phyloP scores from a whole-genome alignment of 2,888 invertebrate species.

The Phyllotreta striolata region DNA sequence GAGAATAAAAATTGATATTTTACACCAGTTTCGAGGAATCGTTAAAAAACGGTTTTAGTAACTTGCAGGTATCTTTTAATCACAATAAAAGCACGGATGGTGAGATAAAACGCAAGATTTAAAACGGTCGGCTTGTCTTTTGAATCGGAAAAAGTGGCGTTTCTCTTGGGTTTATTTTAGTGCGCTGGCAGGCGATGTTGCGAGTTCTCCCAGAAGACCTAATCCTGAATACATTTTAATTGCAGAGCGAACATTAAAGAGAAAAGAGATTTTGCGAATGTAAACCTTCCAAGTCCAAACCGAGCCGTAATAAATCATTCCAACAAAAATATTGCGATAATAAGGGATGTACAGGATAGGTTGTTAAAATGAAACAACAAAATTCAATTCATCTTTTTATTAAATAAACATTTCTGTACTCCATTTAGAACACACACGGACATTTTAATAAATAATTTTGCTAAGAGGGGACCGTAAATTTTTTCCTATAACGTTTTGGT shows the following conservation, averaged over 20 bases:
- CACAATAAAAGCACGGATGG: slow-evolving; percentile 22
- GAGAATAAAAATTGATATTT: background rate
- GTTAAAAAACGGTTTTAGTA: slow-evolving; percentile 12
- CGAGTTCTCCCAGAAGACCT: background rate
- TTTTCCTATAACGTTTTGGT: slow-evolving; percentile 54
- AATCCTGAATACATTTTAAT: too few relatives aligned
- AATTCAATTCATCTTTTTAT: slow-evolving; percentile 59
- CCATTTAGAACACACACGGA: slow-evolving; percentile 68
- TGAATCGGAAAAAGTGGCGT: slow-evolving; percentile 26
- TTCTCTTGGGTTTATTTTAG: slow-evolving; percentile 30
- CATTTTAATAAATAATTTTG: slow-evolving; percentile 59
- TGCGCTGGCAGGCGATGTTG: slow-evolving; percentile 14
- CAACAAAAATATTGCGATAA: too few relatives aligned
- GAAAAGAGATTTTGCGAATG: too few relatives aligned
- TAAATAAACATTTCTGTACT: slow-evolving; percentile 67
- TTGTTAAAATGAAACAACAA: slow-evolving; percentile 36
- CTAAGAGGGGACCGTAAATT: slow-evolving; percentile 53
- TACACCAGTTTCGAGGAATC: slow-evolving; percentile 4
- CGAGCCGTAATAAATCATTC: too few relatives aligned
- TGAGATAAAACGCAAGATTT: slow-evolving; percentile 25
- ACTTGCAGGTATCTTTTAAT: slow-evolving; percentile 25
- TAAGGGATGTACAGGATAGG: too few relatives aligned
- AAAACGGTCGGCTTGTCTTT: slow-evolving; percentile 26
- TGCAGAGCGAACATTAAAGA: too few relatives aligned
- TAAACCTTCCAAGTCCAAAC: too few relatives aligned